Percentiles rank a stretch among this genome's conserved stretches.
These are phyloP conservation scores for Trachelus stipa DNA, from an alignment of 2,888 invertebrate genomes.

Conservation along the genomic window DNA sequence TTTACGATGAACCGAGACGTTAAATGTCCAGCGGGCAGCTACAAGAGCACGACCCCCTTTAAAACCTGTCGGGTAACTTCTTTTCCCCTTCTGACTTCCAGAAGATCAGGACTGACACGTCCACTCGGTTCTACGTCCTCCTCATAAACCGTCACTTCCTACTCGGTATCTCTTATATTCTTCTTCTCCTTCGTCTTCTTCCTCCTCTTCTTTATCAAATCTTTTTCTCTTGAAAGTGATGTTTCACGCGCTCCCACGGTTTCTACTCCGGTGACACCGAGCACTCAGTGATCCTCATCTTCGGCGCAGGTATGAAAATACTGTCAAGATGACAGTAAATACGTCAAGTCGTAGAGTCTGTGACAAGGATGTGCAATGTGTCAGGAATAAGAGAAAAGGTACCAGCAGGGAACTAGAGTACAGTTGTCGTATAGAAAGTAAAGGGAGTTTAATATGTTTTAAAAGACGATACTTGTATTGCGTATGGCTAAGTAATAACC, in stretches of 20 bases:
- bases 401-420: constrained; percentile 9
- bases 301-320: not conserved
- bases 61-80: constrained; percentile 53
- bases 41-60: constrained; percentile 35
- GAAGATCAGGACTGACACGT: constrained; percentile 15
- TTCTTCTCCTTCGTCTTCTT: not conserved
- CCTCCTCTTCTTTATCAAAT: not conserved
- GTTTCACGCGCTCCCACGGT: not conserved
- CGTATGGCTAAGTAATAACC: not conserved
- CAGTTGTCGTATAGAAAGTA: constrained; percentile 13
- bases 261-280: not conserved
- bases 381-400: constrained; percentile 12
- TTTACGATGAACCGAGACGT: constrained; percentile 28
- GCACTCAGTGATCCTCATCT: not conserved
- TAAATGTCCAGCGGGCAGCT: constrained; percentile 31
- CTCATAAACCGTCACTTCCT: constrained; percentile 2
- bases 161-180: constrained; percentile 5
- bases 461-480: not conserved
- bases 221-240: not conserved
- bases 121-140: constrained; percentile 21
- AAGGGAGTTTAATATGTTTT: not conserved
- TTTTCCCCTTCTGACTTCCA: constrained; percentile 25
- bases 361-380: not conserved
- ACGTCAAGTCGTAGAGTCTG: not conserved
- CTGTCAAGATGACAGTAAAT: not conserved